Base-by-base conservation (phyloP, 2,888 invertebrate species). In the Teleogryllus oceanicus region DNA sequence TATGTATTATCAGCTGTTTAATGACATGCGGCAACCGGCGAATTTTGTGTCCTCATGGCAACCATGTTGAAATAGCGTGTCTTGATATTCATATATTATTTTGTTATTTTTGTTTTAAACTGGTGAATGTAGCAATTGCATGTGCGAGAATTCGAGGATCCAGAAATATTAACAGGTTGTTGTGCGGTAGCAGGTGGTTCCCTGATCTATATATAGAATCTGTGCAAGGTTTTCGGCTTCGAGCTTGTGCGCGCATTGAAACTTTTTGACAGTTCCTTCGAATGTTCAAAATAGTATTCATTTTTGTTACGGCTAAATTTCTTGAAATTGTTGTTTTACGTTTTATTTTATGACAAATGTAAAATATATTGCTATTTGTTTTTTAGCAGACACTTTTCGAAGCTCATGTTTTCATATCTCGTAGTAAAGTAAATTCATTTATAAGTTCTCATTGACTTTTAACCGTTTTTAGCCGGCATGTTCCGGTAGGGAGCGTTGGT, bases 401-500 rank as follows among this genome's bases (percentile, higher is more conserved):
- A 37, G 37, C 37, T 37, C 5, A 5, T 37, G 37, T 37, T 37
- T 37, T 37, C 8, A 37, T 37, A 37, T 37, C 37, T 37, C 37
- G 37, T 37, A 8, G 37, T 37, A 37, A 37, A 37, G 37, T 37
- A 37, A 37, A 37, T 62, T 62, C 62, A 62, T 62, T 62, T 18
- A 62, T 62, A n/a, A 62, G 62, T 78, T 78, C 76, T 12, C 51
- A 24, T 78, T 78, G 37, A 74, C 50, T 49, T 49, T 80, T 79
- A 77, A 79, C 79, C 62, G 62, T 62, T 62, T 62, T 62, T 62
- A 62, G 75, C 75, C 62, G 80, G 79, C 80, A 79, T 62, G 80
- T 80, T 80, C 80, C 80, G 80, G 79, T 81, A 80, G 78, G 81
- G 62, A 78, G 78, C 81, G 78, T 81, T 77, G 76, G 24, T 78